Percentiles rank a stretch among this genome's conserved stretches.
phyloP scores from a whole-genome alignment of 2,888 invertebrate species.

The Augiades crinisus region DNA sequence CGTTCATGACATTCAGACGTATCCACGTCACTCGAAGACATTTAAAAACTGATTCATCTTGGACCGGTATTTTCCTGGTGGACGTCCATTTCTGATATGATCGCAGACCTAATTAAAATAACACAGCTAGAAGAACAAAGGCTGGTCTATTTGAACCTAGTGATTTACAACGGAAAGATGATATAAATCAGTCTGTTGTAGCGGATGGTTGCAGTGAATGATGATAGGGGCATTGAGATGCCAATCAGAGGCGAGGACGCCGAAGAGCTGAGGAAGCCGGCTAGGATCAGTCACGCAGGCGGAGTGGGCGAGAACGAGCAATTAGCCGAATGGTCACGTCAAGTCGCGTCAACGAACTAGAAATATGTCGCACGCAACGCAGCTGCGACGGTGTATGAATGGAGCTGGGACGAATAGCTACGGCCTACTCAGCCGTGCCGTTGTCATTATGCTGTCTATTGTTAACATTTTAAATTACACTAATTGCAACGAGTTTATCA shows the following conservation, averaged over 20 bases:
- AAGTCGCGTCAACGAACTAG: conserved; percentile 54
- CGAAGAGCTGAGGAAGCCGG: conserved; percentile 45
- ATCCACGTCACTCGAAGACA: background rate
- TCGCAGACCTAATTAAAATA: conserved; percentile 20
- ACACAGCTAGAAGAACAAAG: conserved; percentile 37
- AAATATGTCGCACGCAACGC: conserved; percentile 43
- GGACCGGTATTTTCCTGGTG: background rate
- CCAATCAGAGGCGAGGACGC: conserved; percentile 51
- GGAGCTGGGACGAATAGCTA: conserved; percentile 12
- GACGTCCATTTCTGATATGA: conserved; percentile 8
- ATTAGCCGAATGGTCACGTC: conserved; percentile 49
- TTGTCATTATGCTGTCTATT: background rate
- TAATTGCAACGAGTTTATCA: background rate
- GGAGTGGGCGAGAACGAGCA: conserved; percentile 57
- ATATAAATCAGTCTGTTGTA: conserved; percentile 39
- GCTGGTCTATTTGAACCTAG: conserved; percentile 1
- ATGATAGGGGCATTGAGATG: conserved; percentile 50
- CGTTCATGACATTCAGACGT: background rate
- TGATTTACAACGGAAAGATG: conserved; percentile 29
- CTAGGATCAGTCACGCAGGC: conserved; percentile 47
- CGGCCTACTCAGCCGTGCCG: conserved; percentile 4
- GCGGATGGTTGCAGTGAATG: conserved; percentile 40
- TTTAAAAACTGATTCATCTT: background rate
- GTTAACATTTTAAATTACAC: conserved; percentile 11
- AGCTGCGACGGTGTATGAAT: conserved; percentile 35